Base-by-base conservation (phyloP, 1,140 invertebrate species). In the Mactra quadrangularis region DNA sequence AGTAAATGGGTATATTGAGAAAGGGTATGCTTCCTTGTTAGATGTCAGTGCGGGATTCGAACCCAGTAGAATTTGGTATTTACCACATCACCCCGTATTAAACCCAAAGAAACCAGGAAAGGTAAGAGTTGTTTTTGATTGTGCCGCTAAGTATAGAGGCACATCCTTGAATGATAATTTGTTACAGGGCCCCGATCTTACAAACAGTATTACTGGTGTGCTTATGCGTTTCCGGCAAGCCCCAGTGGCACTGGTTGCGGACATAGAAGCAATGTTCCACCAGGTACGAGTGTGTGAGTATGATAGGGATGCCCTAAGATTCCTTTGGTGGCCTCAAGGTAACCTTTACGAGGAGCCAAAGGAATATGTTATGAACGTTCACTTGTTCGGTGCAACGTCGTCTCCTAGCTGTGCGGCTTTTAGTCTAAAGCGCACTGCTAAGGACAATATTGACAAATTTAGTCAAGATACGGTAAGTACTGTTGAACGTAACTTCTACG, bases 111-210 rank as follows among this genome's bases (percentile, higher is more conserved):
- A 86, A 68, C 86, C 86, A 13, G 75, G 72, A 0, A 85, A 84
- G 55, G 47, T 87, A 41, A 45, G 84, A 33, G 50, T 87, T 31
- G 87, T 88, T 35, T 88, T 86, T 74, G 87, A 88, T 50, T 85
- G 77, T 60, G 50, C 59, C 25, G 77, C 82, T 38, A 82, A 68
- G 57, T 86, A 66, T 53, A 17, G 62, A 25, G 87, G 87, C 25
- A 81, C 64, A 33, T 91, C 88, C 3, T 59, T 92, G 3, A 91
- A 92, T 64, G 60, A 35, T 31, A 29, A 64, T 31, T 17, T 17
- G 6, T 27, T 50, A 29, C 38, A 70, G 27, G 66, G 27, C 9
- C 45, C 66, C 22, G 60, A 70, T 45, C 47, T 70, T 19, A 70
- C 27, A 9, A 50, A 70, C 41, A 50, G 66, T 50, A 22, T 13